phyloP scores from a whole-genome alignment of 2,113 vertebrate genomes.

The Sinosuthora webbiana region DNA sequence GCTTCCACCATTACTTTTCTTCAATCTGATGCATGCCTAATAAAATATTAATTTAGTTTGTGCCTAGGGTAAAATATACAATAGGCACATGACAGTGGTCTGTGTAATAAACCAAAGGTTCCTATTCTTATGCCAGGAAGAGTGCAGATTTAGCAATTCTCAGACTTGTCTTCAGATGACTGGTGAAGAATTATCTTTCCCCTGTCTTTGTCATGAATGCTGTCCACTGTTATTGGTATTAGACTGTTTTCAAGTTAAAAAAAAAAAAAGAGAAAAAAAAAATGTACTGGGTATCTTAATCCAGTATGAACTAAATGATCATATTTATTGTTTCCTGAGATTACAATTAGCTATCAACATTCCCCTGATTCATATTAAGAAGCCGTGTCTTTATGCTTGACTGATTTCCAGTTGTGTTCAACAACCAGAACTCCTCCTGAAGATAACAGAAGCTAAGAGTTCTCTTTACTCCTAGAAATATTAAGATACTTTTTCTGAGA shows the following conservation, averaged over 20 bases:
- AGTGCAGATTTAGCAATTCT: background rate
- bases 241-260: background rate
- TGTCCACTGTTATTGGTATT: background rate
- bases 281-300: background rate
- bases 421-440: background rate
- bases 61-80: background rate
- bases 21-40: background rate
- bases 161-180: background rate
- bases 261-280: background rate
- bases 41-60: background rate
- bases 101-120: background rate
- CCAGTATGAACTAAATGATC: background rate
- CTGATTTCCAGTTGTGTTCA: background rate
- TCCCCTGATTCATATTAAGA: background rate
- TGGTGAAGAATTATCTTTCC: background rate
- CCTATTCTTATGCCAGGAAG: background rate
- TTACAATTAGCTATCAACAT: background rate
- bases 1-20: background rate
- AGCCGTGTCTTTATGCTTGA: background rate
- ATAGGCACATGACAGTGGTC: background rate
- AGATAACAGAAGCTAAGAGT: background rate
- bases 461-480: background rate
- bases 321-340: background rate
- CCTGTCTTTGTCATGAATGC: background rate
- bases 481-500: background rate